These are phyloP conservation scores for Lanistes nyassanus DNA, from an alignment of 1,140 invertebrate genomes.

Conservation along the genomic window DNA sequence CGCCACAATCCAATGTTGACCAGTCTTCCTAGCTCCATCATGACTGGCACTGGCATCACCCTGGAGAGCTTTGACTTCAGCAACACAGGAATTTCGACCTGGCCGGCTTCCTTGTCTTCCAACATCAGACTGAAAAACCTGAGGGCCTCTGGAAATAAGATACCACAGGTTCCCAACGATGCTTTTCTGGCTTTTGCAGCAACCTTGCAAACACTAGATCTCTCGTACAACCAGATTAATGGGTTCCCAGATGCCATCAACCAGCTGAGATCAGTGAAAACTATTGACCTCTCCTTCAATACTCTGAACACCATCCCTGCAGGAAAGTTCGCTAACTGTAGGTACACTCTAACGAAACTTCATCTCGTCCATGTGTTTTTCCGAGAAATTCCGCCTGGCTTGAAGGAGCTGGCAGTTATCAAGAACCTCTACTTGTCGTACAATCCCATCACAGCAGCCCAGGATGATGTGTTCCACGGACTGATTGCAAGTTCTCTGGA, in stretches of 20 bases:
- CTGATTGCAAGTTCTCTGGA: neutral
- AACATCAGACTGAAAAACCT: conserved; percentile 6
- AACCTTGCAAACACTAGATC: conserved; percentile 23
- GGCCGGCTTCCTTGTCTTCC: conserved; percentile 4
- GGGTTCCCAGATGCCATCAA: conserved; percentile 26
- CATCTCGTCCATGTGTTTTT: conserved; percentile 21
- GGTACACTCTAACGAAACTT: conserved; percentile 1
- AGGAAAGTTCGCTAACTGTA: conserved; percentile 13
- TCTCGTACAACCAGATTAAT: conserved; percentile 8
- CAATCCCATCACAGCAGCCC: conserved; percentile 24
- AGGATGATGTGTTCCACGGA: conserved; percentile 22
- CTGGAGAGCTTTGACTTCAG: conserved; percentile 20
- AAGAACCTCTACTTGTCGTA: conserved; percentile 24
- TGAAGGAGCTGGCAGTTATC: conserved; percentile 10
- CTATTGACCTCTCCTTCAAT: conserved; percentile 19
- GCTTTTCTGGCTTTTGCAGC: conserved; percentile 11
- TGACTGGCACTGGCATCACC: neutral
- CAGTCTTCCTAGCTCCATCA: conserved; percentile 5
- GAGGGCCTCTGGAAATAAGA: conserved; percentile 11
- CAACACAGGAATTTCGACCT: conserved; percentile 10
- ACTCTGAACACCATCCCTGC: conserved; percentile 8
- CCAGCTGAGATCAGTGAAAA: neutral
- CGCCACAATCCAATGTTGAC: conserved; percentile 15
- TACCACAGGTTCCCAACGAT: conserved; percentile 14
- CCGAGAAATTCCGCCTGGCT: conserved; percentile 10